Evolutionary conservation across 2,797 vertebrate species (phyloP), one percentile per base, ranked within the genome.

Genomic region (Hyperoplus lanceolatus): DNA sequence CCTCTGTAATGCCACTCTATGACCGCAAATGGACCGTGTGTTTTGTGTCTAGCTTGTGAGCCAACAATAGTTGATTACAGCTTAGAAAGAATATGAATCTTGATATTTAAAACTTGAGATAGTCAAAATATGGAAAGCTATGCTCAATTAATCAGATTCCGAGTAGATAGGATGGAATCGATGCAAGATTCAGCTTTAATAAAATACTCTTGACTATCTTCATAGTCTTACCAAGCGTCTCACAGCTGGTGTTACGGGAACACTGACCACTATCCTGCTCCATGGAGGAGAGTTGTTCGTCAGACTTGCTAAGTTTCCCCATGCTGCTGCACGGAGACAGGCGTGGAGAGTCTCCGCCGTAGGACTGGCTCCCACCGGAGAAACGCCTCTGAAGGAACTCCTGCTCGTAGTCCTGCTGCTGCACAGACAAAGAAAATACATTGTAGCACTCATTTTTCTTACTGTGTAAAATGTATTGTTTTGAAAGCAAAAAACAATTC

Each of bases 191-290:
- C n/a, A 65, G 48, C 39, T 49, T 9, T 45, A 29, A 66, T 38
- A 2, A 62, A 51, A 3, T 21, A 72, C 49, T 5, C 15, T 14
- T 0, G 21, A 11, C 49, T 29, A 50, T 59, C 15, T 67, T 46
- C n/a, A 39, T 6, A 1, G 54, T 59, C 96, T 95, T 95, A 99
- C 98, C 98, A 8, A 99, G 95, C 0, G 98, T 99, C 93, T 99
- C 98, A 92, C 98, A 99, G 97, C 98, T 99, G 92, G 98, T 99
- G 94, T 99, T 99, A 78, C 97, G 96, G 51, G 98, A 99, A 93
- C 98, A 98, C 93, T 98, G 98, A 2, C 98, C 98, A 0, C 98
- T 99, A 96, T 99, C 98, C 16, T 97, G 96, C 93, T 99, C 98
- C 95, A 98, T 94, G 0, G 97, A 98, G 0, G 97, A 99, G 73